These are phyloP conservation scores for Megalurothrips usitatus DNA, from an alignment of 2,888 invertebrate genomes.

Conservation along the genomic window DNA sequence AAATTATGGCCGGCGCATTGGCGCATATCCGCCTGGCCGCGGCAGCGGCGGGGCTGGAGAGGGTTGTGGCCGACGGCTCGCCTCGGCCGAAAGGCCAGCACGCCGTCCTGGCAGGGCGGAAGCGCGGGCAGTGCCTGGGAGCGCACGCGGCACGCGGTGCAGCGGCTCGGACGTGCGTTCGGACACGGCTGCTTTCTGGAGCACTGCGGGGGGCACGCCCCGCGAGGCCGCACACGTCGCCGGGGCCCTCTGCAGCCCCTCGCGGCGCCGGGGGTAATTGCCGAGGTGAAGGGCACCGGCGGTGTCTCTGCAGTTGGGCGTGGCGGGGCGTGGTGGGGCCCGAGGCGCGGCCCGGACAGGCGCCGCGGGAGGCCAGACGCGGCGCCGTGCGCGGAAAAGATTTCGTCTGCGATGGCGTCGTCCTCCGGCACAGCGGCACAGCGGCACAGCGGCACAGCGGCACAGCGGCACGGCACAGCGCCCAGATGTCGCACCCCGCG, in stretches of 20 bases:
- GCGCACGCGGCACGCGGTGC: neutral
- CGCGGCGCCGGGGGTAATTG: neutral
- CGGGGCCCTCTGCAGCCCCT: neutral
- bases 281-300: neutral
- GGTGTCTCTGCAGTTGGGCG: conserved; percentile 20
- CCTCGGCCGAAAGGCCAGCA: neutral
- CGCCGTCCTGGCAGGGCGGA: conserved; percentile 34
- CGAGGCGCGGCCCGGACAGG: neutral
- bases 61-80: neutral
- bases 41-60: conserved; percentile 2
- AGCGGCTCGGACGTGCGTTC: neutral
- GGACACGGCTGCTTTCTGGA: neutral
- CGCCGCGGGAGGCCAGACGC: conserved; percentile 31
- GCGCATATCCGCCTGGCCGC: neutral
- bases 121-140: conserved; percentile 29
- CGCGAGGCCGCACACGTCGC: conserved; percentile 1
- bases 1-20: neutral
- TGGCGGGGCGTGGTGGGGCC: conserved; percentile 29
- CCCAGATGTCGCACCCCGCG: neutral
- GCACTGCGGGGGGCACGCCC: neutral
- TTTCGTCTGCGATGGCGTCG: too few relatives aligned
- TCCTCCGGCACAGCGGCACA: neutral
- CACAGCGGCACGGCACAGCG: neutral
- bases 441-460: conserved; percentile 3
- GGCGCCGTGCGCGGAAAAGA: conserved; percentile 31